Evolutionary conservation across 92 coral and sea anemone genomes (phyloP).

Genomic region (Umimayanthus chanpuru): DNA sequence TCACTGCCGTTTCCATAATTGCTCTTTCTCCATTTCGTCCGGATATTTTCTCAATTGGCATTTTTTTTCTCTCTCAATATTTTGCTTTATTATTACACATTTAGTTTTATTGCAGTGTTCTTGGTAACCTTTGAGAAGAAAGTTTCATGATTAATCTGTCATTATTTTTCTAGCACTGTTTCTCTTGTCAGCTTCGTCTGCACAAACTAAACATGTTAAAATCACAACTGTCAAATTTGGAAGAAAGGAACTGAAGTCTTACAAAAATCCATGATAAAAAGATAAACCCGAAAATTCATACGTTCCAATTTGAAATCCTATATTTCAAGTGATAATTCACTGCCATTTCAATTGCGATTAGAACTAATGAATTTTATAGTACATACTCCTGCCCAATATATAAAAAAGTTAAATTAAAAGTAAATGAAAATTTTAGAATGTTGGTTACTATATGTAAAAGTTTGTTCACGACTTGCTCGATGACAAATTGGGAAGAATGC

Average conservation of each 20-base stretch:
- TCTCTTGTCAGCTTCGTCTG: not conserved
- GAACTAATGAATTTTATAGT: not conserved
- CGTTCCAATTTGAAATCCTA: not conserved
- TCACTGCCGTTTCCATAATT: not conserved
- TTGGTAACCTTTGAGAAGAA: no score
- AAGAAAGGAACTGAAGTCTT: not conserved
- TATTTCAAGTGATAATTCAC: constrained; percentile 25
- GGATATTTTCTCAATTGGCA: no score
- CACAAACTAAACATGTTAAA: not conserved
- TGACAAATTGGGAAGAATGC: not conserved
- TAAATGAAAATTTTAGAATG: not conserved
- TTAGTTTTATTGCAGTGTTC: not conserved
- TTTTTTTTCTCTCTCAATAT: no score
- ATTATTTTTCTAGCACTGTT: not conserved
- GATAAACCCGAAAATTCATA: not conserved
- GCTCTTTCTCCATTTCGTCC: not conserved
- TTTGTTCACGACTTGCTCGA: no score
- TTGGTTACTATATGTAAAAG: not conserved
- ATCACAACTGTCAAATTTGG: not conserved
- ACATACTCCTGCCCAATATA: not conserved
- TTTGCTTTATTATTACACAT: no score
- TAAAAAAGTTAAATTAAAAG: not conserved
- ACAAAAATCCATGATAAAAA: not conserved
- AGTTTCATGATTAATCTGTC: not conserved
- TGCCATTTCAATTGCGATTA: not conserved